Evolutionary conservation across 2,797 vertebrate genomes (phyloP), one percentile per base, ranked within the genome.

Genomic region (Champsocephalus esox): DNA sequence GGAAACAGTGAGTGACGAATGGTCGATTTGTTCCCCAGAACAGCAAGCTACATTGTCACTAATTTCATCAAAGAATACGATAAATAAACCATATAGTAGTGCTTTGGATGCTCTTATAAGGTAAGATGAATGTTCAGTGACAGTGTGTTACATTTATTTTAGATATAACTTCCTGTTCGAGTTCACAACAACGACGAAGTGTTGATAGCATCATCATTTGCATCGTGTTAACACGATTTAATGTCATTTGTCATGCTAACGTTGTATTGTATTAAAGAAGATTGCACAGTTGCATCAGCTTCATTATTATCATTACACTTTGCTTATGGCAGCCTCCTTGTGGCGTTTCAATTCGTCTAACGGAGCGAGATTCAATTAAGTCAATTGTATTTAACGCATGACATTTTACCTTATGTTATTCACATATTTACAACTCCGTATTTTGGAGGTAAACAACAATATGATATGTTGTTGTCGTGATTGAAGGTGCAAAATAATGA

Each of bases 51-150:
- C 1, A 11, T 9, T 55, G 70, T 11, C 1, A 0, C n/a, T 1
- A 0, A n/a, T 82, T 70, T 41, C 5, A 3, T 1, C 41, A 0
- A 44, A 34, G 1, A 41, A 24, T 0, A 7, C 11, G 5, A 34
- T 0, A 12, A 50, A 72, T 11, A 1, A 12, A 5, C 0, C 21
- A 3, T 1, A 1, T 0, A 38, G 34, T 11, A 0, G n/a, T 5
- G 5, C 3, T 63, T 52, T 83, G 65, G 34, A 81, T 70, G 82
- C 50, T 24, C 52, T 9, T 67, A 0, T 79, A 69, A 88, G 87
- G 89, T 90, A 32, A 80, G 57, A 1, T 0, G 0, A 0, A 12
- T 2, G 43, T 38, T 6, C 4, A 24, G 11, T 44, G 1, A 14
- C 4, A 1, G 0, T 0, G 2, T 21, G 16, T 19, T 0, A 28